A percentile compares a stretch with the other conserved stretches of the same genome.
These are phyloP conservation scores for Netelia fuscicornis DNA, from an alignment of 2,888 invertebrate species.

Conservation along the genomic window DNA sequence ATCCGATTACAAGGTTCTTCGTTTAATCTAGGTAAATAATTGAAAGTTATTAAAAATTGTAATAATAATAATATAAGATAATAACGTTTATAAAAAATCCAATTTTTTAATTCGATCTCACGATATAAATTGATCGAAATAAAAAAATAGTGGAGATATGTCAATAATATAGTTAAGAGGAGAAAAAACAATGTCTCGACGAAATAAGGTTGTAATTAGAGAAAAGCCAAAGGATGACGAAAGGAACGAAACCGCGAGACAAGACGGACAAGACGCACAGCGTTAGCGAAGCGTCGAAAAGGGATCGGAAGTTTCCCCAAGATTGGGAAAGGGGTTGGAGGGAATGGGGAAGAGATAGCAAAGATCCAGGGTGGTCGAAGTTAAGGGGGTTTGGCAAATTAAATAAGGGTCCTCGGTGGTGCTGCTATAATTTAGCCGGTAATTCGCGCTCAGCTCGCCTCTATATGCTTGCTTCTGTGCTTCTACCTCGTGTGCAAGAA, in stretches of 20 bases:
- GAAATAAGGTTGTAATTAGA: too few relatives aligned
- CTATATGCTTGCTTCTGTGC: conserved; percentile 8
- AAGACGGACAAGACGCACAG: too few relatives aligned
- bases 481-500: conserved; percentile 44
- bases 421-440: conserved; percentile 77
- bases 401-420: conserved; percentile 77
- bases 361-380: conserved; percentile 53
- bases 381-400: conserved; percentile 76
- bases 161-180: neutral
- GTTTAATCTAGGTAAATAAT: too few relatives aligned
- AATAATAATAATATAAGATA: too few relatives aligned
- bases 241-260: too few relatives aligned
- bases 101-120: neutral
- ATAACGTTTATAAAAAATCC: neutral
- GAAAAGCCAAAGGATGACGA: too few relatives aligned
- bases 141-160: neutral
- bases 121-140: neutral
- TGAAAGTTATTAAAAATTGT: neutral
- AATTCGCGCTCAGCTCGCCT: conserved; percentile 55
- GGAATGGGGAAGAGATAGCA: conserved; percentile 1
- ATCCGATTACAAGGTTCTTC: too few relatives aligned
- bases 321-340: neutral
- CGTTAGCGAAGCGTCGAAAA: neutral
- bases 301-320: neutral
- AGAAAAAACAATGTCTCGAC: too few relatives aligned